These are phyloP conservation scores for Trachythela sp. DNA, from an alignment of 64 coral and sea anemone genomes.

Conservation along the genomic window DNA sequence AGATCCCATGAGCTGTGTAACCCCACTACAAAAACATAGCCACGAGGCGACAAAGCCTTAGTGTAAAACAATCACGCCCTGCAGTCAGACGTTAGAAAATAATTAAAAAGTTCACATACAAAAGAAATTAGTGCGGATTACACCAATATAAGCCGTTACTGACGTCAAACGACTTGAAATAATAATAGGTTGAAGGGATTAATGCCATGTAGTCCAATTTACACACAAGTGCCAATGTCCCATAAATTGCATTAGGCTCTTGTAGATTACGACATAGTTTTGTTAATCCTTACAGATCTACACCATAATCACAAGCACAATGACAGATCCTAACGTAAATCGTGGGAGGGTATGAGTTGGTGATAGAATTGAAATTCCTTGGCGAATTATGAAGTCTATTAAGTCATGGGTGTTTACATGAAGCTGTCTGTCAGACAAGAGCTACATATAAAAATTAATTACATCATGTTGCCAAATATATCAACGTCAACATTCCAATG, in stretches of 20 bases:
- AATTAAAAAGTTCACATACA: neutral
- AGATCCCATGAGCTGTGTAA: no score
- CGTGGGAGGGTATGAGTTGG: neutral
- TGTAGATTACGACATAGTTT: neutral
- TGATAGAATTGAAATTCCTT: neutral
- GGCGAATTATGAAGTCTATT: neutral
- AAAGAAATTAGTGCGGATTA: neutral
- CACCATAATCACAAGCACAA: neutral
- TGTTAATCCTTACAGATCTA: neutral
- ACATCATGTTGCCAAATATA: neutral
- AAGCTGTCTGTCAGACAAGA: neutral
- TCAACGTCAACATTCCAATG: no score
- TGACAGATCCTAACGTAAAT: neutral
- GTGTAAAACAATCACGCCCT: no score
- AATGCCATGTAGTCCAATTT: slow-evolving; percentile 3
- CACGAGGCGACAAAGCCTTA: no score
- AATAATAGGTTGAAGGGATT: neutral
- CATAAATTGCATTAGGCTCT: neutral
- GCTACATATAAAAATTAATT: neutral
- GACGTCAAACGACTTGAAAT: neutral
- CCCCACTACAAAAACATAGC: no score
- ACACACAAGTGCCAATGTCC: neutral
- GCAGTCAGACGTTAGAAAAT: no score
- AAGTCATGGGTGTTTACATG: neutral
- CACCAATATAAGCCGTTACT: neutral